These are phyloP conservation scores for Hylomyscus alleni DNA, from an alignment of 2,797 vertebrate genomes.

Conservation along the genomic window DNA sequence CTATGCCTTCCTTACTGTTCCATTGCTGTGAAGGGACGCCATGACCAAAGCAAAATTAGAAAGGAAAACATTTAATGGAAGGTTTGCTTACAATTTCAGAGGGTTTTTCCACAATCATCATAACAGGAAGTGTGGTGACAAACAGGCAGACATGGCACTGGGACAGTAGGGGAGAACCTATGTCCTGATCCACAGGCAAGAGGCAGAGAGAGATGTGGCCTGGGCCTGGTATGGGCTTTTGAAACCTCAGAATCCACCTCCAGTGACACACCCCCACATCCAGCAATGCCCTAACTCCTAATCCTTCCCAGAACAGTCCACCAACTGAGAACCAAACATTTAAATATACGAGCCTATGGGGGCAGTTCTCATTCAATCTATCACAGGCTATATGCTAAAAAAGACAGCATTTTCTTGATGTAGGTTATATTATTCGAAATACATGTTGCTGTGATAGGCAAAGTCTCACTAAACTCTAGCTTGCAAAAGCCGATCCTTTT, in stretches of 20 bases:
- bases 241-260: not conserved
- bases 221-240: not conserved
- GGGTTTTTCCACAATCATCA: not conserved
- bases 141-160: not conserved
- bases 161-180: not conserved
- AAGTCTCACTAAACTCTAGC: not conserved
- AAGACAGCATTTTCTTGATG: not conserved
- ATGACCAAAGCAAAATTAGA: not conserved
- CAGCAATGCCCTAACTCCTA: not conserved
- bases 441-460: not conserved
- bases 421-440: not conserved
- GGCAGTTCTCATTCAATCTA: not conserved
- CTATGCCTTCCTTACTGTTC: not conserved
- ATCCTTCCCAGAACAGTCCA: not conserved
- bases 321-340: not conserved
- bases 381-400: not conserved
- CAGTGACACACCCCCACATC: too few relatives aligned
- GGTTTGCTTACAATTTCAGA: not conserved
- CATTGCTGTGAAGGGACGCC: not conserved
- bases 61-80: too few relatives aligned
- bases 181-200: not conserved
- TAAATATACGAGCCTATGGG: not conserved
- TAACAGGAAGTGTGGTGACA: too few relatives aligned
- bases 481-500: not conserved
- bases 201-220: not conserved